A percentile compares a stretch with the other conserved stretches of the same genome.
These are phyloP conservation scores for Patiria miniata DNA, from an alignment of 35 echinoderm and acorn worm genomes.

Conservation along the genomic window DNA sequence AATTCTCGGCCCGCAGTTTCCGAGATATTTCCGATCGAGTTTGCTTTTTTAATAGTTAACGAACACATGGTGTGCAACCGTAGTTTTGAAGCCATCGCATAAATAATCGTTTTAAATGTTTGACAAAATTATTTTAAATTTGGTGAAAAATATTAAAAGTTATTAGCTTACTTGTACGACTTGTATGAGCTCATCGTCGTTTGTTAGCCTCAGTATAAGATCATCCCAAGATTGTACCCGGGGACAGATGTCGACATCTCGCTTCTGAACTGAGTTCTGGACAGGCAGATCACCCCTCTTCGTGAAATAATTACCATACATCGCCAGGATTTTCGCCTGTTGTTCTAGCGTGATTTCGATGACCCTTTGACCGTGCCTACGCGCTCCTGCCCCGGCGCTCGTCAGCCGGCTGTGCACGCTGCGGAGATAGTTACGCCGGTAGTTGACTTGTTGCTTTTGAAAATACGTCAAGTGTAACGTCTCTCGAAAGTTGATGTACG, in stretches of 20 bases:
- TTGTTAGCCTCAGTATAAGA: conserved; percentile 14
- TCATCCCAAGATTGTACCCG: conserved; percentile 14
- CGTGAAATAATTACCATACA: conserved; percentile 31
- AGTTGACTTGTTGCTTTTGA: conserved; percentile 20
- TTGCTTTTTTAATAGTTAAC: too few species aligned
- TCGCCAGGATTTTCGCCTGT: conserved; percentile 9
- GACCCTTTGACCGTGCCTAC: not conserved
- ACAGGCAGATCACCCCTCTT: not conserved
- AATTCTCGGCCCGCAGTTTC: too few species aligned
- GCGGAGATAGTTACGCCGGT: not conserved
- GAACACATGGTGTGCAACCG: too few species aligned
- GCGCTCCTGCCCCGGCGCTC: not conserved
- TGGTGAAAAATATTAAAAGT: too few species aligned
- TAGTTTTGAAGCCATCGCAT: too few species aligned
- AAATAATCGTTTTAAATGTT: too few species aligned
- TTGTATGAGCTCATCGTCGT: conserved; percentile 43
- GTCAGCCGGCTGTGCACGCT: not conserved
- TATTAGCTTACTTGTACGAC: conserved; percentile 28
- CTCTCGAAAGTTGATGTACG: not conserved
- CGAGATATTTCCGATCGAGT: too few species aligned
- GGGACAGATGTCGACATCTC: not conserved
- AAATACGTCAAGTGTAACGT: not conserved
- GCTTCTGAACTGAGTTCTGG: not conserved
- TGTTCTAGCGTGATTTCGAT: not conserved
- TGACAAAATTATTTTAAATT: too few species aligned